Evolutionary conservation across 2,797 vertebrate genomes (phyloP).

Genomic region (Microtus obscurus): DNA sequence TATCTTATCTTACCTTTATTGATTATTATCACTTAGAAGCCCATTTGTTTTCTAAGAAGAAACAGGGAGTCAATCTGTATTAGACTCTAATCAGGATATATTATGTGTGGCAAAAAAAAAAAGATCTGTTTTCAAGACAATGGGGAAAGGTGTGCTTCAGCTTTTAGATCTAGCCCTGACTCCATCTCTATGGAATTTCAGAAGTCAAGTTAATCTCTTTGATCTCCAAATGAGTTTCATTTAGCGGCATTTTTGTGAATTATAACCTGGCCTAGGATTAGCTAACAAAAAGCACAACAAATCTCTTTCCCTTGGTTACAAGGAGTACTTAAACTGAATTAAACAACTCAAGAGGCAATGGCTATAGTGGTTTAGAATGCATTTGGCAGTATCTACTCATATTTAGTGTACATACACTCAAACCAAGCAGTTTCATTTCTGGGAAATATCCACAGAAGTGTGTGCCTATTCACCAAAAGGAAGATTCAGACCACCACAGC

Average conservation of each 20-base stretch:
- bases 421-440: neutral
- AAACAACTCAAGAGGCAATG: slow-evolving; percentile 29
- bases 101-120: neutral
- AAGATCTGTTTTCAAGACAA: neutral
- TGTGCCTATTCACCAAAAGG: neutral
- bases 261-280: slow-evolving; percentile 40
- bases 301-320: neutral
- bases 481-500: neutral
- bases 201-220: slow-evolving; percentile 27
- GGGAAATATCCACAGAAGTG: neutral
- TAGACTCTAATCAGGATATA: neutral
- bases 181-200: neutral
- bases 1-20: neutral
- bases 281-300: slow-evolving; percentile 7
- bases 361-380: neutral
- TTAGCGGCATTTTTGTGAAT: neutral
- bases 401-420: neutral
- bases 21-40: neutral
- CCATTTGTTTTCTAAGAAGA: neutral
- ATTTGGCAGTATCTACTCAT: neutral
- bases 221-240: neutral
- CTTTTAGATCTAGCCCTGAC: neutral
- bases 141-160: neutral
- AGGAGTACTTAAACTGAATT: slow-evolving; percentile 15
- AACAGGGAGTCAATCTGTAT: neutral